Evolutionary conservation across 23 tunicate species (phyloP), one percentile per base, ranked within the genome.

Genomic region (Aplidium turbinatum): DNA sequence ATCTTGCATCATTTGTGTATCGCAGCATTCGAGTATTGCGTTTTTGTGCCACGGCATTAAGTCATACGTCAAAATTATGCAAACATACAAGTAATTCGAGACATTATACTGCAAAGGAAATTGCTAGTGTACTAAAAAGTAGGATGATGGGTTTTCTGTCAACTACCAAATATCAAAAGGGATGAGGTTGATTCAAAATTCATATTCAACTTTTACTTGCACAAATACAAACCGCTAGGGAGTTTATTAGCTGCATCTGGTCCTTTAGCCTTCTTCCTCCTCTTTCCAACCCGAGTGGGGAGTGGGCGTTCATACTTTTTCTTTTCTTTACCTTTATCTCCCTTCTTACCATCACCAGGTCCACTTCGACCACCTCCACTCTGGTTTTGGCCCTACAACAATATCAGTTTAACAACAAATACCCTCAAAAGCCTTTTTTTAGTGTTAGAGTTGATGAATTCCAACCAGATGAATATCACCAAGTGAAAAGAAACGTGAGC

Each of bases 231-330:
- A 86, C 93, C 97, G 74, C 92, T 88, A 2, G 99, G 99, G 1
- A 95, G 52, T 71, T 95, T 95, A 48, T 95, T 95, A n/a, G 96
- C 96, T 7, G 93, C 83, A 88, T 95, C 99, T 22, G 99, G 99
- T 38, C 99, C 99, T 51, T 93, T 89, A 5, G 83, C 65, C 34
- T 84, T 80, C 70, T 95, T 95, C 31, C 80, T 64, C 30, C 87
- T 74, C 64, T 95, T 95, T 0, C 99, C 99, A 24, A 95, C 96
- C 60, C 96, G 58, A 0, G 99, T 95, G 23, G 99, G 99, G 3
- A 95, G 50, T 11, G 99, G 99, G 33, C 86, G 77, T 68, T 95
- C 99, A 78, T 89, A 95, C 39, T 95, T 95, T 62, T 85, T 88
- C 77, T 95, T 95, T 60, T 95, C 96, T 75, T 95, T 89, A 28